phyloP scores from a whole-genome alignment of 2,113 vertebrate genomes.

The Colaptes auratus region DNA sequence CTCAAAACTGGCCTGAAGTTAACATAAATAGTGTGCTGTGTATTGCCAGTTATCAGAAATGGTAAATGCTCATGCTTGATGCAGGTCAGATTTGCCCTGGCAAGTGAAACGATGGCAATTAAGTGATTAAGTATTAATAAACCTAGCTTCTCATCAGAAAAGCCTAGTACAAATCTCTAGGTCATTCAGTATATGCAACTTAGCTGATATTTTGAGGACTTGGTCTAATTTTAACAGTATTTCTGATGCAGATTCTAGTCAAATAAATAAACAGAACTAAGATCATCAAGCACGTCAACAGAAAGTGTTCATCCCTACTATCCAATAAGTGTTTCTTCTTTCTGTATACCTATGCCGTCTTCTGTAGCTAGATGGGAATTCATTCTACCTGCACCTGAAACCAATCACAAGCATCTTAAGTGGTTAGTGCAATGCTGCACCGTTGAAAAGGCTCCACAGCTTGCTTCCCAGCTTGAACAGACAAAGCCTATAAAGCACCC shows the following conservation, averaged over 20 bases:
- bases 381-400: neutral
- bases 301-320: neutral
- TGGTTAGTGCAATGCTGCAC: neutral
- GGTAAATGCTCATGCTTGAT: neutral
- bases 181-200: neutral
- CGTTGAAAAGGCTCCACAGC: neutral
- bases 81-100: neutral
- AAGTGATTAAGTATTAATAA: neutral
- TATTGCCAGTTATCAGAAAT: neutral
- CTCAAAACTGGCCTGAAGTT: neutral
- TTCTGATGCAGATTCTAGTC: neutral
- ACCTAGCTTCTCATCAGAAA: neutral
- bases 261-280: neutral
- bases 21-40: neutral
- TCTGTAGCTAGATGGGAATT: neutral
- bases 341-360: neutral
- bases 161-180: neutral
- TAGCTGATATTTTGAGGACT: neutral
- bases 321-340: neutral
- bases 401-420: neutral
- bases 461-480: constrained; percentile 25
- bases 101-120: neutral
- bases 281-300: neutral
- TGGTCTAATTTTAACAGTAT: neutral
- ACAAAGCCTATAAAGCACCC: neutral